Percentiles rank a stretch among this genome's conserved stretches.
phyloP scores from a whole-genome alignment of 2,797 vertebrate species.

The Scleropages formosus region DNA sequence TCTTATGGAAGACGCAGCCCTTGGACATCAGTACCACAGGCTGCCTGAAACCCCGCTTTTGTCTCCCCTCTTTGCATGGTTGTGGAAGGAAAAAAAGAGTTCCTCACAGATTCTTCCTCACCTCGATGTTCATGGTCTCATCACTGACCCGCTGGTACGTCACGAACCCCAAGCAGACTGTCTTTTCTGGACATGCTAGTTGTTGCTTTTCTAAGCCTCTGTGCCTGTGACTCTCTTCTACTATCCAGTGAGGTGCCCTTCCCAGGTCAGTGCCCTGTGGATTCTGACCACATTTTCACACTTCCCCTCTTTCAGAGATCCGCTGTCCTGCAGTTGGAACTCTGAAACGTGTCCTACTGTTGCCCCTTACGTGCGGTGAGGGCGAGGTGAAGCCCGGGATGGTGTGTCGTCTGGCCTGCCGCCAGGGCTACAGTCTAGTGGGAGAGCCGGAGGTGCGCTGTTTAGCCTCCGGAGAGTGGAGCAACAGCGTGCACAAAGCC shows the following conservation, averaged over 20 bases:
- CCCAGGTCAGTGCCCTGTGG: not conserved
- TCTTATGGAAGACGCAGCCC: no score
- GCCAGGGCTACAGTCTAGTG: conserved; percentile 76
- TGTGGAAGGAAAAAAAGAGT: no score
- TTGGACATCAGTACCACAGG: no score
- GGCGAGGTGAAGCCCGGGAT: conserved; percentile 68
- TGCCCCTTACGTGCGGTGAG: conserved; percentile 77
- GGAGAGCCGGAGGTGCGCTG: conserved; percentile 79
- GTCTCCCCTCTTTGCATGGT: no score
- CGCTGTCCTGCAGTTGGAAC: conserved; percentile 73
- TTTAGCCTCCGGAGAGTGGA: conserved; percentile 84
- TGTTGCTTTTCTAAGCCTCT: not conserved
- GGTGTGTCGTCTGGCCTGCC: conserved; percentile 80
- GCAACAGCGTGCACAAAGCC: conserved; percentile 70
- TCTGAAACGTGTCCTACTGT: conserved; percentile 69
- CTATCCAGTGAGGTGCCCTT: not conserved
- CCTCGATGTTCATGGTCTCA: no score
- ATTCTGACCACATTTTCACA: conserved; percentile 18
- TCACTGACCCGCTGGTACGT: no score
- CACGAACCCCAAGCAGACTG: no score
- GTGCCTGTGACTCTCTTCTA: not conserved
- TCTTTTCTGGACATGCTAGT: not conserved
- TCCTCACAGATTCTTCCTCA: no score
- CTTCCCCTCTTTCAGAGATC: conserved; percentile 67
- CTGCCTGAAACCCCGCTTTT: no score